These are phyloP conservation scores for Phrynocephalus versicolor DNA, from an alignment of 2,113 vertebrate genomes.

Conservation along the genomic window DNA sequence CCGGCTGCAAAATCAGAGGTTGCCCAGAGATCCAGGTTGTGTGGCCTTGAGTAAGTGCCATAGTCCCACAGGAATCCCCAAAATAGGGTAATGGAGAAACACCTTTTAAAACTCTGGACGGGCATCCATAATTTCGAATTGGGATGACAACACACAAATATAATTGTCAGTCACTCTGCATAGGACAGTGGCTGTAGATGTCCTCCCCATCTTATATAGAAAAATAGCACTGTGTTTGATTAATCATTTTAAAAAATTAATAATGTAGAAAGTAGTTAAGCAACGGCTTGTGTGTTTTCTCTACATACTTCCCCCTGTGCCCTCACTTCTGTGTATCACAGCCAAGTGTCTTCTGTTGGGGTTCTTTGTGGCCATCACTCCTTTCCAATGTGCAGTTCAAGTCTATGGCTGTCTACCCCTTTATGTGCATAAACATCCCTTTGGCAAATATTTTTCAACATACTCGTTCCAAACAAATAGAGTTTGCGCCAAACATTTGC, in stretches of 20 bases:
- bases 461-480: neutral
- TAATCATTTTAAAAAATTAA: neutral
- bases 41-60: too few relatives aligned
- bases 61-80: too few relatives aligned
- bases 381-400: neutral
- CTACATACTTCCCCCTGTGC: neutral
- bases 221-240: conserved; percentile 45
- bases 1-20: too few relatives aligned
- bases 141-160: too few relatives aligned
- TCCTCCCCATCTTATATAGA: accelerated
- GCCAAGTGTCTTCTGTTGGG: accelerated
- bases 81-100: too few relatives aligned
- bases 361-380: accelerated
- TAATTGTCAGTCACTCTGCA: neutral
- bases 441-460: accelerated
- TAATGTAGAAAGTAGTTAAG: neutral
- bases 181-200: neutral
- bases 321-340: accelerated
- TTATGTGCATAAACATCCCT: accelerated
- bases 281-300: neutral
- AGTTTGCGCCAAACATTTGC: neutral
- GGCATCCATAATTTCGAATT: too few relatives aligned
- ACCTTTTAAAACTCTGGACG: too few relatives aligned
- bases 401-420: neutral
- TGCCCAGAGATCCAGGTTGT: too few relatives aligned